Evolutionary conservation across 1,140 invertebrate genomes (phyloP).

Genomic region (Himalopsyche phryganea): DNA sequence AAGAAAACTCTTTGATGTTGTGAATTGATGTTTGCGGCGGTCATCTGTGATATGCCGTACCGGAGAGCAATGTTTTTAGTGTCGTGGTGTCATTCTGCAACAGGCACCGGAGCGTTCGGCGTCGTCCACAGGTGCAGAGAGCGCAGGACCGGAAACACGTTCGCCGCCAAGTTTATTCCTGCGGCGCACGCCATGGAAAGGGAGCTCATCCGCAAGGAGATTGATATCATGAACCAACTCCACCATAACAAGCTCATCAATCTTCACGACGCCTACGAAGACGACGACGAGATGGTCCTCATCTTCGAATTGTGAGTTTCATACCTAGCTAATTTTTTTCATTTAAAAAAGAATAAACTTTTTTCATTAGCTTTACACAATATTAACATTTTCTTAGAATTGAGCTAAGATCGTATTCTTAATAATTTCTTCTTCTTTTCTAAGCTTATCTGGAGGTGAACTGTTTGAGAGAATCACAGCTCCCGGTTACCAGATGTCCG

Average conservation of each 20-base stretch:
- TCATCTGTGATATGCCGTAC: neutral
- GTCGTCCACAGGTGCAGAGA: slow-evolving; percentile 97
- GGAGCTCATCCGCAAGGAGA: slow-evolving; percentile 95
- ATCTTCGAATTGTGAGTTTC: slow-evolving; percentile 96
- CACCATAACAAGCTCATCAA: slow-evolving; percentile 98
- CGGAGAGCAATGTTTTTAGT: no score
- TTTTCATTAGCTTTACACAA: neutral
- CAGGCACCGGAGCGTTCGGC: slow-evolving; percentile 94
- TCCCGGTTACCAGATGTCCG: slow-evolving; percentile 97
- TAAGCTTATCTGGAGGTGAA: slow-evolving; percentile 94
- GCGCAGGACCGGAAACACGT: slow-evolving; percentile 91
- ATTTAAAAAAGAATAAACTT: neutral
- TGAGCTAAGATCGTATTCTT: neutral
- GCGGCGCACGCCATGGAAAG: slow-evolving; percentile 94
- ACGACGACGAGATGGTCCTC: slow-evolving; percentile 98
- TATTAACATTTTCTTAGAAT: slow-evolving; percentile 3
- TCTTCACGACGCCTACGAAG: slow-evolving; percentile 97
- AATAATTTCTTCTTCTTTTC: no score
- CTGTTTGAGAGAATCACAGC: slow-evolving; percentile 97
- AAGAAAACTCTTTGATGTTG: no score
- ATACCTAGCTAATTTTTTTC: neutral
- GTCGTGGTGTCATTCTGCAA: slow-evolving; percentile 35
- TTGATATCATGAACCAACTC: slow-evolving; percentile 98
- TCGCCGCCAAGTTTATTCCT: slow-evolving; percentile 98
- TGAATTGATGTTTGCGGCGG: neutral